Evolutionary conservation across 2,888 invertebrate genomes (phyloP).

Genomic region (Andrena chrysosceles): DNA sequence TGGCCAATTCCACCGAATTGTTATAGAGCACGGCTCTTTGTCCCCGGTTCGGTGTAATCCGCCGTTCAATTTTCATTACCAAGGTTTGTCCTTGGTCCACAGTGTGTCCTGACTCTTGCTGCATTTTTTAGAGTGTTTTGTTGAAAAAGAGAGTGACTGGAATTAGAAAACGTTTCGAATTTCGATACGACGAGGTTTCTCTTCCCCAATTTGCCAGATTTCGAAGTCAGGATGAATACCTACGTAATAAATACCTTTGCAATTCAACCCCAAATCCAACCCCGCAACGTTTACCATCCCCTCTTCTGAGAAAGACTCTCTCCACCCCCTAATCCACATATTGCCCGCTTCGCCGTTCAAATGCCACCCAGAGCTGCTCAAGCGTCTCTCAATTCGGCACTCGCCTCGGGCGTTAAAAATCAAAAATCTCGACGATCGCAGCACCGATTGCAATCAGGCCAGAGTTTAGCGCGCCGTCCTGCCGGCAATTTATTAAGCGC

Average conservation of each 20-base stretch:
- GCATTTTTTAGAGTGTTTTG: not conserved
- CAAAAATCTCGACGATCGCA: not conserved
- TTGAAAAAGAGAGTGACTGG: too few species aligned
- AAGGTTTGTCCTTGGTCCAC: conserved; percentile 64
- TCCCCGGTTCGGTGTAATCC: conserved; percentile 55
- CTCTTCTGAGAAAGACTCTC: too few species aligned
- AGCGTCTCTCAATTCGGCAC: not conserved
- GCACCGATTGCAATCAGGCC: conserved; percentile 7
- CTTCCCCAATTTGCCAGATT: too few species aligned
- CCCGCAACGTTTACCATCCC: too few species aligned
- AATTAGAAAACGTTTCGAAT: too few species aligned
- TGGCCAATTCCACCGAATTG: conserved; percentile 67
- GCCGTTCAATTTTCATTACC: conserved; percentile 71
- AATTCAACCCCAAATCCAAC: too few species aligned
- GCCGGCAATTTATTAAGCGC: conserved; percentile 22
- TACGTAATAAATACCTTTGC: too few species aligned
- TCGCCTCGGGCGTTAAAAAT: conserved; percentile 1
- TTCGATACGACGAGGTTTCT: too few species aligned
- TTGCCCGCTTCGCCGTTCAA: too few species aligned
- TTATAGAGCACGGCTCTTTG: conserved; percentile 62
- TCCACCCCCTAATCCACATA: too few species aligned
- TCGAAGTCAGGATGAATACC: too few species aligned
- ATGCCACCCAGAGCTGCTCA: not conserved
- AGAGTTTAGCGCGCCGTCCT: conserved; percentile 1
- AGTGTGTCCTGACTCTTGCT: not conserved